These are phyloP conservation scores for Pteronura brasiliensis DNA, from an alignment of 2,113 vertebrate genomes.

Conservation along the genomic window DNA sequence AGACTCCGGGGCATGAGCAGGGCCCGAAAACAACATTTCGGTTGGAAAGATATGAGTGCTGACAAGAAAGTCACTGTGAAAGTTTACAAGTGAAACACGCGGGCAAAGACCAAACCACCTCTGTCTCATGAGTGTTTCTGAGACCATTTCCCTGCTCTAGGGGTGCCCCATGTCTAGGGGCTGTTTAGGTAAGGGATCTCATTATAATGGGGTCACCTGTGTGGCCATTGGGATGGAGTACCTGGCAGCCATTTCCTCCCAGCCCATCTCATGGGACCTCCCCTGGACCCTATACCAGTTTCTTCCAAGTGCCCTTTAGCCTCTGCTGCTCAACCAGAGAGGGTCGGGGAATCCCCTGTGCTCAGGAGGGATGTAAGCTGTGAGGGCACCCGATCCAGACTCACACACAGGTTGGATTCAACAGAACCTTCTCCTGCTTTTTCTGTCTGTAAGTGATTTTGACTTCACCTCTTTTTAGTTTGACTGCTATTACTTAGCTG, in stretches of 20 bases:
- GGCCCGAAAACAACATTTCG: background rate
- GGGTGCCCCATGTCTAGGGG: background rate
- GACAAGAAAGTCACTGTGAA: background rate
- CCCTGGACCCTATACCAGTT: background rate
- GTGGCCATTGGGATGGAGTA: background rate
- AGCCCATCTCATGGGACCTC: background rate
- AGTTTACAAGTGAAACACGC: background rate
- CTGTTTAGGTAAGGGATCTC: fast-evolving
- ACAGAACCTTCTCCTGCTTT: background rate
- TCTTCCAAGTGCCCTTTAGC: background rate
- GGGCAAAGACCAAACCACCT: background rate
- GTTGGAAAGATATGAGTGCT: background rate
- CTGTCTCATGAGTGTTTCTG: background rate
- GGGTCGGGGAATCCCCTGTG: background rate
- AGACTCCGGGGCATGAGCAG: background rate
- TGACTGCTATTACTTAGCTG: background rate
- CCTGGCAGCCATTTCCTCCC: background rate
- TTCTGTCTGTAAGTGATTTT: background rate
- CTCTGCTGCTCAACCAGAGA: background rate
- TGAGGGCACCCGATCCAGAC: background rate
- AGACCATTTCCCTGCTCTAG: background rate
- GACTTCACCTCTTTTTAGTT: background rate
- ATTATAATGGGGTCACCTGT: background rate
- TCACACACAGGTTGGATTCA: background rate
- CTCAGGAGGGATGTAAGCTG: background rate